These are phyloP conservation scores for Chloroceryle inda DNA, from an alignment of 2,797 vertebrate species.

Conservation along the genomic window DNA sequence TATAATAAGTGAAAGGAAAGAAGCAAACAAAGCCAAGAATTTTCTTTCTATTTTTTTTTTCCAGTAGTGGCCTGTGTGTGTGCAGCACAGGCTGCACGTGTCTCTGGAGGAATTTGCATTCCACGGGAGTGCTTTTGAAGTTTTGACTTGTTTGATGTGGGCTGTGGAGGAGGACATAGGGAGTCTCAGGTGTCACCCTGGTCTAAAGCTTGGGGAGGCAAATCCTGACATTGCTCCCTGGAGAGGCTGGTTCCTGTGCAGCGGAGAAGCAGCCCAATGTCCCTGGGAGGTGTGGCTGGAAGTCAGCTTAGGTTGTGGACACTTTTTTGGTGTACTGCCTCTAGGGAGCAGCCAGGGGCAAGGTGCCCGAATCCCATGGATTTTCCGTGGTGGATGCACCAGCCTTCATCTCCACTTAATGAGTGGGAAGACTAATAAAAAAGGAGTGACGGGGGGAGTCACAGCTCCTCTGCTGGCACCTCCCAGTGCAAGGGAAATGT, in stretches of 20 bases:
- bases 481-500: background rate
- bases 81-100: background rate
- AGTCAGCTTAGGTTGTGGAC: background rate
- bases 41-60: background rate
- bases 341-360: background rate
- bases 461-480: background rate
- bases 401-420: background rate
- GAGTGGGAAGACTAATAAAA: background rate
- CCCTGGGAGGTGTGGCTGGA: background rate
- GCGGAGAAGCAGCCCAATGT: background rate
- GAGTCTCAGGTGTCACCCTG: background rate
- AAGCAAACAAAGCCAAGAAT: background rate
- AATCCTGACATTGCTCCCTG: background rate
- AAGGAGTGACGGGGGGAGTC: background rate
- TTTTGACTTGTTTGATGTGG: background rate
- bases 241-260: background rate
- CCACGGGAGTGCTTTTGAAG: constrained; percentile 3
- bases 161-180: background rate
- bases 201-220: background rate
- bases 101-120: background rate
- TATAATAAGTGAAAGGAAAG: background rate
- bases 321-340: background rate
- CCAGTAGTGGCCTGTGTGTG: background rate
- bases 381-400: background rate
- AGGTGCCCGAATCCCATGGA: background rate